Percentiles rank a stretch among this genome's conserved stretches.
These are phyloP conservation scores for Condylostylus longicornis DNA, from an alignment of 1,140 invertebrate genomes.

Conservation along the genomic window DNA sequence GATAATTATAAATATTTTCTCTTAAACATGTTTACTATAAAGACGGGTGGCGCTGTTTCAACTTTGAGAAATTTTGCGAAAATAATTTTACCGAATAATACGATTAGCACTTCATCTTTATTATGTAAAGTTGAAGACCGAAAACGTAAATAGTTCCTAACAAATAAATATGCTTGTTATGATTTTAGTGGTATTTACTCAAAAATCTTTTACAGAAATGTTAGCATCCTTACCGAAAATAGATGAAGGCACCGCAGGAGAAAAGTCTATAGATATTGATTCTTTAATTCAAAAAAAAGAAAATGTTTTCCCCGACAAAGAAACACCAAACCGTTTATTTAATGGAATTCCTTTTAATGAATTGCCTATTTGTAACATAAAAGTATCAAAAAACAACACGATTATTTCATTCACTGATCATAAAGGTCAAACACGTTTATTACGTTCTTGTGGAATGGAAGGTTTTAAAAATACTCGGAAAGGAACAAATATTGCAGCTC, in stretches of 20 bases:
- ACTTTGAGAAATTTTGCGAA: too few species aligned
- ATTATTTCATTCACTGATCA: conserved; percentile 57
- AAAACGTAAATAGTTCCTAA: too few species aligned
- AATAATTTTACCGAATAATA: too few species aligned
- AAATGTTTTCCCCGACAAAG: conserved; percentile 56
- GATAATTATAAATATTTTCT: too few species aligned
- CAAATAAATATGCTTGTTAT: too few species aligned
- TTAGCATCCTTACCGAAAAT: conserved; percentile 37
- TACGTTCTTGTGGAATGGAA: conserved; percentile 69
- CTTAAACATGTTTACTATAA: too few species aligned
- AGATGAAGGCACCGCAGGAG: conserved; percentile 54
- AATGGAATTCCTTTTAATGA: conserved; percentile 62
- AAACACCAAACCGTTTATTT: conserved; percentile 57
- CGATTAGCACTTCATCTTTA: too few species aligned
- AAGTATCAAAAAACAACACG: conserved; percentile 73
- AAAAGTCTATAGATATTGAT: conserved; percentile 45
- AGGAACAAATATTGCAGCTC: conserved; percentile 90
- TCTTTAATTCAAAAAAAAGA: conserved; percentile 34
- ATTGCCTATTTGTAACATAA: conserved; percentile 67
- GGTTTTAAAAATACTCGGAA: conserved; percentile 91
- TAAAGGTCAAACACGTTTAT: conserved; percentile 43
- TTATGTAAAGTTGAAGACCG: too few species aligned
- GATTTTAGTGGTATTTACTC: background rate
- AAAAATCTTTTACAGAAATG: conserved; percentile 27
- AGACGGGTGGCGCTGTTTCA: too few species aligned